Base-by-base conservation (phyloP, 2,888 invertebrate genomes). In the Calameuta filiformis region DNA sequence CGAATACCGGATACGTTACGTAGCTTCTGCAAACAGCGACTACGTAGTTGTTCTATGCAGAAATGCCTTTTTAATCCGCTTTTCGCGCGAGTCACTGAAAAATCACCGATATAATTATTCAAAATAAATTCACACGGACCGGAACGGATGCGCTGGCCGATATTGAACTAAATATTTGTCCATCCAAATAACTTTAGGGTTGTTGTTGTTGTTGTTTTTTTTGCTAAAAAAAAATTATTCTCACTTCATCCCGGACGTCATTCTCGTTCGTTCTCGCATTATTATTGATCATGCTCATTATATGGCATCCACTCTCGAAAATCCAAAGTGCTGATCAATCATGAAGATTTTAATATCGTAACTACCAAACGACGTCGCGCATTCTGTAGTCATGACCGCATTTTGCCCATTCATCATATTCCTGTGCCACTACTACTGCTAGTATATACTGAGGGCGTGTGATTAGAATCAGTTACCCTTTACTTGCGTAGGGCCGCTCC, bases 391-490 rank as follows among this genome's bases (percentile, higher is more conserved):
- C 90, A 83, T 80, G 84, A 83, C 81, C 86, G 88, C 89, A 89
- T 87, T 87, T 85, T 78, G 88, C 81, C 89, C 90, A 90, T 90
- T 90, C 90, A 90, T 90, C 90, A 90, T 89, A 85, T 84, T 84
- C 83, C 84, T 83, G 85, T 83, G 83, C 40, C 4, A 40, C 40
- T 40, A 40, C 40, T 40, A 15, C 40, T 40, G 4, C 40, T 40
- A 40, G 15, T 40, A 83, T 80, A 73, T 79, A 82, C 84, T 83
- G 88, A 89, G 89, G 88, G 89, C 87, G 87, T 89, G 90, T 89
- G 90, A 90, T 90, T 90, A 90, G 90, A 90, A 90, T 90, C 90
- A 90, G 90, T 90, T 90, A 90, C 90, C 90, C 90, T 90, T 90
- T 90, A 89, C 89, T 89, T 88, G 87, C 86, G 83, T 84, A 83